Base-by-base conservation (phyloP, 2,113 vertebrate genomes). In the Myiagra hebetior region DNA sequence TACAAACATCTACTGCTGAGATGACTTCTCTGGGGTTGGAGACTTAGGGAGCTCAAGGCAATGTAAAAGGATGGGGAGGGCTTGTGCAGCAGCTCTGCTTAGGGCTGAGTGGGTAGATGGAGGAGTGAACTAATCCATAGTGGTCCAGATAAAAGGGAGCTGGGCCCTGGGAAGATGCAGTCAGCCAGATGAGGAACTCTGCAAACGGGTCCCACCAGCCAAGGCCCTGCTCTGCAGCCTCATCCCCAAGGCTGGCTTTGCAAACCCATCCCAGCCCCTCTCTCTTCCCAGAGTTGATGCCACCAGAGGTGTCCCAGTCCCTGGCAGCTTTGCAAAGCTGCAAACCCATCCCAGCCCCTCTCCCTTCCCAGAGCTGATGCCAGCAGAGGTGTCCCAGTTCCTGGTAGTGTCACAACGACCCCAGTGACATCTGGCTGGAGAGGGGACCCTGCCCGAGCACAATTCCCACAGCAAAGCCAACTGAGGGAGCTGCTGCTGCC, bases 1-100 rank as follows among this genome's bases (percentile, higher is more conserved):
- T 92, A 81, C 90, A 95, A 93, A 91, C 92, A 84, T 94, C 88
- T 84, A 63, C 85, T 56, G 73, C 83, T 22, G 83, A 78, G 88
- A 86, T 89, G 83, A 78, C 96, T 97, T 96, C 96, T 92, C 91
- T 27, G 49, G 88, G 90, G 68, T 81, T 93, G 76, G 68, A 49
- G 92, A 96, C 85, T 80, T 72, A 91, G 93, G 92, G 60, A 96
- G 95, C 95, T 87, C 94, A 65, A 93, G 92, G 95, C 88, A 39
- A 78, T 68, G 78, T 24, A 10, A 78, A 82, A 72, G 41, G 39
- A 68, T 35, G 73, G 64, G 52, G 59, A 94, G 59, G 85, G 60
- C 86, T 88, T 59, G 27, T 88, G 90, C 55, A 84, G 92, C 33
- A 67, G n/a, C 28, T 81, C 83, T 78, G 44, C 46, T 49, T 14